A percentile compares a stretch with the other conserved stretches of the same genome.
Evolutionary conservation across 2,113 vertebrate species (phyloP).

Genomic region (Picathartes gymnocephalus): DNA sequence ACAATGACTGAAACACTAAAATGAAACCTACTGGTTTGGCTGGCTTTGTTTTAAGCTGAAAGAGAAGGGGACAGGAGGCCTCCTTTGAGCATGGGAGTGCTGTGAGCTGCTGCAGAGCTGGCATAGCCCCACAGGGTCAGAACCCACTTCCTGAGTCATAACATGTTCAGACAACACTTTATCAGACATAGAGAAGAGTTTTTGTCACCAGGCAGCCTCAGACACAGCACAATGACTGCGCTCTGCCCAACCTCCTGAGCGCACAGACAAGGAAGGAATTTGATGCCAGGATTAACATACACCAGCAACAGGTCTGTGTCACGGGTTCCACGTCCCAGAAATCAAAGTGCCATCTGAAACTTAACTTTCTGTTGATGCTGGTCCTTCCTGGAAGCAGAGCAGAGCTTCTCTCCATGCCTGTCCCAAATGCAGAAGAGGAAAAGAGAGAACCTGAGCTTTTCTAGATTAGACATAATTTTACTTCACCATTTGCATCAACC

Average conservation of each 20-base stretch:
- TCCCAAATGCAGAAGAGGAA: background rate
- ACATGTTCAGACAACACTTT: background rate
- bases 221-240: rapidly evolving
- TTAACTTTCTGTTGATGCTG: background rate
- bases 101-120: background rate
- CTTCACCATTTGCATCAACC: background rate
- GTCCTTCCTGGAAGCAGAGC: background rate
- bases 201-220: background rate
- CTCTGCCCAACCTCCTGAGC: background rate
- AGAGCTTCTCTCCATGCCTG: background rate
- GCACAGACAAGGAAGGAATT: background rate
- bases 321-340: background rate
- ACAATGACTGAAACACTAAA: background rate
- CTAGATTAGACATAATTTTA: background rate
- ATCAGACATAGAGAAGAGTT: background rate
- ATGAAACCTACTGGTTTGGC: background rate
- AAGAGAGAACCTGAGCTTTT: background rate
- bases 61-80: background rate
- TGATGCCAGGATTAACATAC: background rate
- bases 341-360: background rate
- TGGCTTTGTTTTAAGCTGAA: background rate
- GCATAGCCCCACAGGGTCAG: background rate
- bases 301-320: background rate
- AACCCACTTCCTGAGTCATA: background rate
- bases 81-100: background rate